Conservation (phyloP, 30 jellyfish, hydroid and myxozoan species). For the Aurelia aurita region DNA sequence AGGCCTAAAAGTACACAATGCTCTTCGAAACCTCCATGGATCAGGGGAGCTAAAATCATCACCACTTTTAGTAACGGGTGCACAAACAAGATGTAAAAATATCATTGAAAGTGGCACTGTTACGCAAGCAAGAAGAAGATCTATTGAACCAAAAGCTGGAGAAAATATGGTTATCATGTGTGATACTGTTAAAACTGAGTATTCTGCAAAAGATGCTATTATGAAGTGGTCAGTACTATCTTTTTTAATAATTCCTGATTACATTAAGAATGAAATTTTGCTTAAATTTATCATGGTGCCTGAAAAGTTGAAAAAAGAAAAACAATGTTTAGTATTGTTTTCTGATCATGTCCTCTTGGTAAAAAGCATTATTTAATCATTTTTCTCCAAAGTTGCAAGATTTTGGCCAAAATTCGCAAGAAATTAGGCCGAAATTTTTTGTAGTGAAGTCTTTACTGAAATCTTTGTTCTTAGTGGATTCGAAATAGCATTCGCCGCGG, state of each 20-base stretch:
- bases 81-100: conserved; percentile 40
- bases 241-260: not conserved
- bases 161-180: conserved; percentile 52
- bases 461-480: too few relatives aligned
- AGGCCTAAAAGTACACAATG: conserved; percentile 73
- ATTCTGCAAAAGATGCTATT: conserved; percentile 66
- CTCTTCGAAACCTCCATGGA: conserved; percentile 56
- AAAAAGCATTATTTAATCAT: too few relatives aligned
- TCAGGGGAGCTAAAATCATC: conserved; percentile 16
- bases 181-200: conserved; percentile 36
- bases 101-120: conserved; percentile 41
- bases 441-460: too few relatives aligned
- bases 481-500: too few relatives aligned
- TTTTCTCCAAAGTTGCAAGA: too few relatives aligned
- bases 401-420: too few relatives aligned
- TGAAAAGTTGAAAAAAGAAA: not conserved
- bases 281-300: not conserved
- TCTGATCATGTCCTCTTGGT: not conserved
- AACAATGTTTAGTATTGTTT: not conserved
- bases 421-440: too few relatives aligned
- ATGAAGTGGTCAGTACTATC: conserved; percentile 50
- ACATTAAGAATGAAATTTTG: too few relatives aligned
- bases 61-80: conserved; percentile 13
- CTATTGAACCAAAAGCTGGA: conserved; percentile 46
- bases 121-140: conserved; percentile 36